Evolutionary conservation across 2,888 invertebrate species (phyloP), one percentile per base, ranked within the genome.

Genomic region (Fragum fragum): DNA sequence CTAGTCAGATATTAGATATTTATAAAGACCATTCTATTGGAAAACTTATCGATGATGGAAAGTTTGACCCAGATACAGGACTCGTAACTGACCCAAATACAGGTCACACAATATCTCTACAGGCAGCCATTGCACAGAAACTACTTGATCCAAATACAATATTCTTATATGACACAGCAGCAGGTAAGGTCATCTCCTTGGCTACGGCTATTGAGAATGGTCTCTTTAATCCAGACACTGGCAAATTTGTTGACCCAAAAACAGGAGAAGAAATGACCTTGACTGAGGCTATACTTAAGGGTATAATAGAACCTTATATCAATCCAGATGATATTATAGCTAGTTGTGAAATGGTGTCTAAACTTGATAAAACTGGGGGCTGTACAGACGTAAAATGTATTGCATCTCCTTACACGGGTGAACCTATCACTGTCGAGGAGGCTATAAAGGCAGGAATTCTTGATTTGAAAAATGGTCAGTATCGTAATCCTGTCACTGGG

Each of bases 261-360:
- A 98, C 97, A 0, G 98, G 97, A 86, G 97, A 98, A 94, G 96
- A 97, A 86, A 95, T 99, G 92, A 98, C 98, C 26, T 97, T 99
- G 73, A 97, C 97, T 87, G 98, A 99, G 95, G 99, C 99, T 1
- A 97, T 99, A 88, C 96, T 97, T 87, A 96, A 97, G 95, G 96
- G 98, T 87, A 97, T 99, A 87, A 96, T 99, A 73, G 98, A 98
- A 47, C 73, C 87, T 26, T 77, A 88, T 75, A 89, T 91, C 29
- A 83, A 90, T 66, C 88, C 91, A 11, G 87, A 89, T n/a, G 83
- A 90, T 59, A 87, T 93, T 53, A 81, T 89, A 11, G 85, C 90
- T 59, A 90, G 87, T 42, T 89, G 89, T 61, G 89, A 89, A 71
- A 90, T 91, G 14, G 70, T 93, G 70, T 79, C 89, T 57, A 81